Conservation (phyloP, 2,797 vertebrate genomes). For the Phyllotis vaccarum region DNA sequence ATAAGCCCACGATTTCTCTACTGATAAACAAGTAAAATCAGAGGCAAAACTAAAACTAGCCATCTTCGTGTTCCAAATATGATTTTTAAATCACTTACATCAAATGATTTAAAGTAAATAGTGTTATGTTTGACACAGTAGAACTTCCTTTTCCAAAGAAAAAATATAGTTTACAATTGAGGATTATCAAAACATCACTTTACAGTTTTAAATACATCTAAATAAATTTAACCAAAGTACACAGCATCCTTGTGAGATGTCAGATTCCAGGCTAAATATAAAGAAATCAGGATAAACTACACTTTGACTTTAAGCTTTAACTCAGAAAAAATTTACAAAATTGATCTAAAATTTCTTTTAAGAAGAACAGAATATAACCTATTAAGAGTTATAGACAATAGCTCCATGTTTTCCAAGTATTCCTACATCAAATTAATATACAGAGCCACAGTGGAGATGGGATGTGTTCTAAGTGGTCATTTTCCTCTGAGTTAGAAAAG, state of each 20-base stretch:
- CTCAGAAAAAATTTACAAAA: constrained; percentile 22
- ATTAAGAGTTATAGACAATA: constrained; percentile 60
- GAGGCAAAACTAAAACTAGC: not conserved
- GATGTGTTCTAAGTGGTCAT: not conserved
- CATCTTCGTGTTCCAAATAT: not conserved
- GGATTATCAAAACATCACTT: constrained; percentile 30
- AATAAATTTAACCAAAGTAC: not conserved
- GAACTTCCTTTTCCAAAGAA: constrained; percentile 1
- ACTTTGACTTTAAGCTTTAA: constrained; percentile 7
- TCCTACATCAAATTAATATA: constrained; percentile 42
- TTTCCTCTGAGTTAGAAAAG: constrained; percentile 21
- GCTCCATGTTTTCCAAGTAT: constrained; percentile 58
- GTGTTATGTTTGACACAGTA: not conserved
- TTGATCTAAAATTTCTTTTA: constrained; percentile 68
- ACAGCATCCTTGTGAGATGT: not conserved
- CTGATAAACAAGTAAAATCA: constrained; percentile 17
- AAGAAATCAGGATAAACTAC: constrained; percentile 18
- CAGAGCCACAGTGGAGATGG: not conserved
- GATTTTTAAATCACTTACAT: constrained; percentile 40
- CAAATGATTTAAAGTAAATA: constrained; percentile 54
- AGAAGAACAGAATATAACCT: constrained; percentile 75
- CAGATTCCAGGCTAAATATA: constrained; percentile 32
- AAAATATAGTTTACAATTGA: not conserved
- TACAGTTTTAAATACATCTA: not conserved
- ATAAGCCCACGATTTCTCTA: not conserved